Conservation (phyloP, 2,888 invertebrate species). For the Gastracanthus pulcherrimus region DNA sequence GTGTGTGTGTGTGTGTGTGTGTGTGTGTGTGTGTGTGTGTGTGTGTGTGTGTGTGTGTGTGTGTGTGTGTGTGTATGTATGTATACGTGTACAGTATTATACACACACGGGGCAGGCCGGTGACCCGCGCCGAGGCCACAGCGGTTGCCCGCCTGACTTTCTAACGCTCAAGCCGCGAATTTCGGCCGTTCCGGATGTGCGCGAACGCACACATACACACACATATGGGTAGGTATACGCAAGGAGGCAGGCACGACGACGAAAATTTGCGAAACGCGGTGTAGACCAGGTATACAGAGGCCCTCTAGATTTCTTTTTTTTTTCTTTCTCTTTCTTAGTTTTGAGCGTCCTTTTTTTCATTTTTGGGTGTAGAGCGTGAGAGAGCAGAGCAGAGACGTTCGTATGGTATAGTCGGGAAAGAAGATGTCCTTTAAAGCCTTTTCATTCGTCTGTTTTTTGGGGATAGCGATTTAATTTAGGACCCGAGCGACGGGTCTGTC, state of each 20-base stretch:
- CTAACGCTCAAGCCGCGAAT: background rate
- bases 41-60: background rate
- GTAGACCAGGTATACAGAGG: background rate
- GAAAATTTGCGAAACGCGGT: background rate
- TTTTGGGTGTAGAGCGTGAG: background rate
- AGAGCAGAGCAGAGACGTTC: too few species aligned
- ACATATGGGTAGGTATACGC: too few species aligned
- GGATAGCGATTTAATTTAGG: too few species aligned
- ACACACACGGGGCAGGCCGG: background rate
- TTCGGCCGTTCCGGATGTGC: background rate
- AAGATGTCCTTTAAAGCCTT: too few species aligned
- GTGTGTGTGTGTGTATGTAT: background rate
- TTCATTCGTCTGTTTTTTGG: too few species aligned
- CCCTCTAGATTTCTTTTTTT: constrained; percentile 6
- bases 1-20: background rate
- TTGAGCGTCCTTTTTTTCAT: too few species aligned
- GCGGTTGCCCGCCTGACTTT: background rate
- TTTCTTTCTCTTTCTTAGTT: too few species aligned
- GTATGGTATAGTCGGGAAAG: background rate
- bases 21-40: background rate
- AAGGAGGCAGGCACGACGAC: too few species aligned
- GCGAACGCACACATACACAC: too few species aligned
- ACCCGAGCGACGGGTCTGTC: too few species aligned
- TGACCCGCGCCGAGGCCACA: constrained; percentile 6
- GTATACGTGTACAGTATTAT: background rate